phyloP scores from a whole-genome alignment of 2,113 vertebrate species.

The Terrapene triunguis region DNA sequence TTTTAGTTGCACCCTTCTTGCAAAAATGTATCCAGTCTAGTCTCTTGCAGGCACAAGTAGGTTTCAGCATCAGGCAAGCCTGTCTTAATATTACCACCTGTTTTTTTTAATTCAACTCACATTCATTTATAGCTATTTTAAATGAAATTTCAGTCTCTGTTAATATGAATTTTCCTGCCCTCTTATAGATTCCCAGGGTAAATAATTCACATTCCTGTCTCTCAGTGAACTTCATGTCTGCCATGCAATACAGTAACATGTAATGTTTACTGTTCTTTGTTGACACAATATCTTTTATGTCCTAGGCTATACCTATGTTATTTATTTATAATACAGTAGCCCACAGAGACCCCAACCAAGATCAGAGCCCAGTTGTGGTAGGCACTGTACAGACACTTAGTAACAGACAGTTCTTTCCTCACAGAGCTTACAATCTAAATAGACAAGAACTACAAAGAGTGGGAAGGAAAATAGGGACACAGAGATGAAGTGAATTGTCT shows the following conservation, averaged over 20 bases:
- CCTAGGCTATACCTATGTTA: fast-evolving
- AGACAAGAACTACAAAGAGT: neutral
- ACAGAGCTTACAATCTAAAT: neutral
- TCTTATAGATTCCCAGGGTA: neutral
- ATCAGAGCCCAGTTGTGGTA: neutral
- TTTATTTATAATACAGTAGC: neutral
- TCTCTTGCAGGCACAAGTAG: neutral
- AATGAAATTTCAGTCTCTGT: neutral
- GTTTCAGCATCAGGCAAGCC: neutral
- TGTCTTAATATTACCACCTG: neutral
- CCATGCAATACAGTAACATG: neutral
- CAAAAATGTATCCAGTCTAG: neutral
- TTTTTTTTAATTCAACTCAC: neutral
- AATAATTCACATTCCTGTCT: neutral
- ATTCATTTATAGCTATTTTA: neutral
- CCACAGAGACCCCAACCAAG: neutral
- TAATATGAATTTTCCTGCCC: neutral
- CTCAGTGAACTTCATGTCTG: neutral
- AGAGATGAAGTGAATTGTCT: neutral
- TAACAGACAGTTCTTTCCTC: neutral
- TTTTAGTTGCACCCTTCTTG: neutral
- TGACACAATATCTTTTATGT: neutral
- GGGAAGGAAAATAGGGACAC: neutral
- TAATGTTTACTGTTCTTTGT: neutral
- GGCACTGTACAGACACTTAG: neutral